Percentiles rank a stretch among this genome's conserved stretches.
phyloP scores from a whole-genome alignment of 2,888 invertebrate species.

The Eupithecia inturbata region DNA sequence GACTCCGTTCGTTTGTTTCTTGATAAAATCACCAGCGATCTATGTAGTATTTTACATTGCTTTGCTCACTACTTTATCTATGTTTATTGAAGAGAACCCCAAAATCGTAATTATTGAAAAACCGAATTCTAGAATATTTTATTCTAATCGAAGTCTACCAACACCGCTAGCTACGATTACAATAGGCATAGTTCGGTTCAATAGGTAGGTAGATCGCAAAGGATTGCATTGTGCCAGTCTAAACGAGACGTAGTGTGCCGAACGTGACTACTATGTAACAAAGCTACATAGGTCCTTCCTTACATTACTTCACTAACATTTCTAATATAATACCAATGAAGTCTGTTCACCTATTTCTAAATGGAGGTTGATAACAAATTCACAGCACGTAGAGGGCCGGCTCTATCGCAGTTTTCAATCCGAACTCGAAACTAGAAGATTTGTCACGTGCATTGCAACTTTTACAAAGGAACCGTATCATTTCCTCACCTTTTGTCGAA shows the following conservation, averaged over 20 bases:
- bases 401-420: constrained; percentile 84
- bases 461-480: constrained; percentile 77
- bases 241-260: constrained; percentile 54
- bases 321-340: constrained; percentile 68
- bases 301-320: constrained; percentile 56
- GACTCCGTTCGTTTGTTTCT: neutral
- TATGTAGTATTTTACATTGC: neutral
- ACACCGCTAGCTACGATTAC: neutral
- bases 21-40: neutral
- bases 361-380: constrained; percentile 72
- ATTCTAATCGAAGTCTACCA: neutral
- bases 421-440: constrained; percentile 79
- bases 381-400: constrained; percentile 72
- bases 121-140: neutral
- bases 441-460: constrained; percentile 82
- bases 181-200: neutral
- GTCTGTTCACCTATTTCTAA: constrained; percentile 71
- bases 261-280: constrained; percentile 63
- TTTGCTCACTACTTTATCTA: neutral
- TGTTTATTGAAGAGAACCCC: neutral
- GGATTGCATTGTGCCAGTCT: constrained; percentile 50
- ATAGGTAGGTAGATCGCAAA: constrained; percentile 12
- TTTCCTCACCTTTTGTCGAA: constrained; percentile 74
- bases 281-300: constrained; percentile 42
- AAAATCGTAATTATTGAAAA: neutral